phyloP scores from a whole-genome alignment of 2,888 invertebrate genomes.

The Muscina levida region DNA sequence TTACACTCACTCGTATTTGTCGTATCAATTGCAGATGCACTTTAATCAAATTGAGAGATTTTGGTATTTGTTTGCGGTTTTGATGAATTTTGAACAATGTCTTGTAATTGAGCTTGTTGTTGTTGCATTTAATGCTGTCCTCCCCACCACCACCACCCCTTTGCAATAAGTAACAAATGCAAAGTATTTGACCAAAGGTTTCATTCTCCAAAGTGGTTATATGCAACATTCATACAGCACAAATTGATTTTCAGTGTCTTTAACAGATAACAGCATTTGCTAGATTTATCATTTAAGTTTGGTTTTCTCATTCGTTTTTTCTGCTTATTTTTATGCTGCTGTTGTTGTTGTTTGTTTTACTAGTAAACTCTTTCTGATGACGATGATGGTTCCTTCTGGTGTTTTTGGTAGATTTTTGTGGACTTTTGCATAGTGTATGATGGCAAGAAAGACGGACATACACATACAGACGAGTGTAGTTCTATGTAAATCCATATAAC shows the following conservation, averaged over 20 bases:
- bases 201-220: too few species aligned
- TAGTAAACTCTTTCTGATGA: not conserved
- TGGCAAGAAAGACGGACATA: too few species aligned
- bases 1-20: constrained; percentile 10
- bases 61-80: constrained; percentile 33
- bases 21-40: constrained; percentile 16
- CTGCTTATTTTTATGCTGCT: constrained; percentile 6
- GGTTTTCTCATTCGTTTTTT: constrained; percentile 17
- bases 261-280: constrained; percentile 51
- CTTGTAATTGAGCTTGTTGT: not conserved
- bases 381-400: not conserved
- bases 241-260: constrained; percentile 56
- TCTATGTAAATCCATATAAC: constrained; percentile 24
- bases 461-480: constrained; percentile 17
- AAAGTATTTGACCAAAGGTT: too few species aligned
- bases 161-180: constrained; percentile 12
- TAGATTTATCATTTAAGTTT: constrained; percentile 57
- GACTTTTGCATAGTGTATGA: constrained; percentile 14
- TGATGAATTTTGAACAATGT: not conserved
- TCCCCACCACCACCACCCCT: not conserved
- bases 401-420: constrained; percentile 9
- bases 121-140: constrained; percentile 27
- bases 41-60: constrained; percentile 25
- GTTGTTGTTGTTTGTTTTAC: not conserved
- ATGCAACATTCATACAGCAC: constrained; percentile 3